Evolutionary conservation across 2,113 vertebrate species (phyloP), one percentile per base, ranked within the genome.

Genomic region (Oryzias woworae): DNA sequence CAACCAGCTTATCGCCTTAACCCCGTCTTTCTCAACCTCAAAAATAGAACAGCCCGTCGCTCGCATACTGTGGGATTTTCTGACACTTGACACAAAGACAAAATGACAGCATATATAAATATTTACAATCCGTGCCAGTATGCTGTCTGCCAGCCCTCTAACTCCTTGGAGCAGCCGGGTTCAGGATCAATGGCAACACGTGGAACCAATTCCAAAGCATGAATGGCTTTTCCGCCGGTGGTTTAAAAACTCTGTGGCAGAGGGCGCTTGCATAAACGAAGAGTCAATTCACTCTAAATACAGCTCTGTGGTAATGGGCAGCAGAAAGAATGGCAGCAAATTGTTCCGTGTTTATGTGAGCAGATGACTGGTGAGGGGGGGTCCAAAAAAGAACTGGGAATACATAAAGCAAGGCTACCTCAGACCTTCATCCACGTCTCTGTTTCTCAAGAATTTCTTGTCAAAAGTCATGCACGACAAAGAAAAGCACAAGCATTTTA

Each of bases 21-120:
- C 79, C 74, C 67, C 65, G 62, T 76, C 60, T 71, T 63, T 65
- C 54, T 49, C 65, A 62, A 61, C 65, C 85, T 78, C 52, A 2
- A 53, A 81, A 89, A 86, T 81, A 87, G 77, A 88, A 61, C 70
- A 53, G 45, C 42, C 79, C 71, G 72, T 85, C 73, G 74, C 71
- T 87, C 74, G 64, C 43, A 52, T 48, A 48, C 15, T 69, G 80
- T 77, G 79, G 78, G 84, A 84, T 83, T 80, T 50, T 45, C 22
- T 12, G 31, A 71, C 53, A 51, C 68, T 79, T 83, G 83, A 84
- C 73, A 75, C 78, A 65, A 84, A 83, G 71, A 67, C 71, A 80
- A 83, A 82, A 83, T 71, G 83, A 85, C 83, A 84, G 83, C 65
- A 55, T 73, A 53, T 57, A 84, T 85, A 85, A 87, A 91, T 88